Percentiles rank a stretch among this genome's conserved stretches.
Conservation (phyloP, 2,113 vertebrate species). For the Xiphophorus couchianus region DNA sequence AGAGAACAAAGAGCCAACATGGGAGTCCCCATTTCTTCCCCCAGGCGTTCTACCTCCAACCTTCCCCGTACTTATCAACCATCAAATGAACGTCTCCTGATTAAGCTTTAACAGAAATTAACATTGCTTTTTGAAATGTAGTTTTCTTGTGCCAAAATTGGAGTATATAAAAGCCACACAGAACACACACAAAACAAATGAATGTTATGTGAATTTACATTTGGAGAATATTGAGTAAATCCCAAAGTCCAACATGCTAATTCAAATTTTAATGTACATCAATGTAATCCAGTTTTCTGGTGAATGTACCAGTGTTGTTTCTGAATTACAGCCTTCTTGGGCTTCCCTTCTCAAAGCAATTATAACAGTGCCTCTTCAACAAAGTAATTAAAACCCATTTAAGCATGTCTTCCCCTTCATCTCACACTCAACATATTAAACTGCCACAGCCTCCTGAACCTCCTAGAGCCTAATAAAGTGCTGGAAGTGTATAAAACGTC, state of each 20-base stretch:
- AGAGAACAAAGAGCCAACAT: constrained; percentile 68
- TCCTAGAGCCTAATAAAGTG: constrained; percentile 46
- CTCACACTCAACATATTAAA: constrained; percentile 37
- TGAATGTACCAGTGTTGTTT: not conserved
- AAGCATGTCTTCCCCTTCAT: constrained; percentile 27
- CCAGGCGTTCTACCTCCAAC: constrained; percentile 5
- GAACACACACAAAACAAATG: not conserved
- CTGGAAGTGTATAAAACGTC: constrained; percentile 46
- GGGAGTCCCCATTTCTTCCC: constrained; percentile 33
- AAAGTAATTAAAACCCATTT: constrained; percentile 50
- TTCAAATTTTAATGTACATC: not conserved
- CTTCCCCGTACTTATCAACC: constrained; percentile 20
- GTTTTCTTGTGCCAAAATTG: not conserved
- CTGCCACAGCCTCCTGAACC: constrained; percentile 23
- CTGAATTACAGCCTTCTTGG: not conserved
- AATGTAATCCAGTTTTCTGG: constrained; percentile 4
- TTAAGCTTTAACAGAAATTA: constrained; percentile 23
- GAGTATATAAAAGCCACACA: not conserved
- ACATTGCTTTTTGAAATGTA: constrained; percentile 3
- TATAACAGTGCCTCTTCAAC: not conserved
- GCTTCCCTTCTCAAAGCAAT: constrained; percentile 6
- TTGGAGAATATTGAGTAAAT: not conserved
- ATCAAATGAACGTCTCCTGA: constrained; percentile 19
- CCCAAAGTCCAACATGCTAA: not conserved
- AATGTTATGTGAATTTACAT: not conserved